A percentile compares a stretch with the other conserved stretches of the same genome.
These are phyloP conservation scores for Erethizon dorsatum DNA, from an alignment of 2,797 vertebrate genomes.

Conservation along the genomic window DNA sequence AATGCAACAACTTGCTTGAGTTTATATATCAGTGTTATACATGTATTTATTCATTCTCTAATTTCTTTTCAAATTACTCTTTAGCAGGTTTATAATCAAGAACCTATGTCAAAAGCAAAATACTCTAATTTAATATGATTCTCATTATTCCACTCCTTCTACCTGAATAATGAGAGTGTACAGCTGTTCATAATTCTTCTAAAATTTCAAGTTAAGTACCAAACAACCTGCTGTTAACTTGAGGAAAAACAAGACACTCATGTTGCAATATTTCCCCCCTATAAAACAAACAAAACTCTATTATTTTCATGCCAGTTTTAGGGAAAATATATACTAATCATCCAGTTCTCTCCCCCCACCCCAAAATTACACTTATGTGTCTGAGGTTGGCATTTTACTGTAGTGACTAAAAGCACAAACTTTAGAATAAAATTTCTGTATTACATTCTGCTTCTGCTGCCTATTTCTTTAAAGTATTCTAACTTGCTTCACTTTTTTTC, in stretches of 20 bases:
- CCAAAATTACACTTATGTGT: not conserved
- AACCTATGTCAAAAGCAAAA: not conserved
- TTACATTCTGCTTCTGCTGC: not conserved
- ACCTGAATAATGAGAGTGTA: too few species aligned
- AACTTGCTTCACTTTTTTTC: not conserved
- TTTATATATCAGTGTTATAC: not conserved
- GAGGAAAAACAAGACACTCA: not conserved
- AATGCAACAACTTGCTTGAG: not conserved
- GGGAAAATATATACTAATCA: not conserved
- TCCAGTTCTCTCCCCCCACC: not conserved
- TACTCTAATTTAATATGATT: not conserved
- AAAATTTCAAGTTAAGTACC: not conserved
- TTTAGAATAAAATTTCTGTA: not conserved
- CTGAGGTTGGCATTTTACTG: not conserved
- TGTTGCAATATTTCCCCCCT: not conserved
- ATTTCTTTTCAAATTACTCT: not conserved
- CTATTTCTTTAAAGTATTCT: not conserved
- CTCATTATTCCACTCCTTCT: rapidly evolving
- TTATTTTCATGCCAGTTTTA: not conserved
- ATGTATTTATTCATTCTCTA: not conserved
- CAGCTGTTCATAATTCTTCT: not conserved
- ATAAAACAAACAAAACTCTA: not conserved
- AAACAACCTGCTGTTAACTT: not conserved
- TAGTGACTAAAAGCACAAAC: not conserved
- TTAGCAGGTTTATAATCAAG: not conserved